A percentile compares a stretch with the other conserved stretches of the same genome.
Evolutionary conservation across 2,113 vertebrate species (phyloP).

Genomic region (Todiramphus saurophagus): DNA sequence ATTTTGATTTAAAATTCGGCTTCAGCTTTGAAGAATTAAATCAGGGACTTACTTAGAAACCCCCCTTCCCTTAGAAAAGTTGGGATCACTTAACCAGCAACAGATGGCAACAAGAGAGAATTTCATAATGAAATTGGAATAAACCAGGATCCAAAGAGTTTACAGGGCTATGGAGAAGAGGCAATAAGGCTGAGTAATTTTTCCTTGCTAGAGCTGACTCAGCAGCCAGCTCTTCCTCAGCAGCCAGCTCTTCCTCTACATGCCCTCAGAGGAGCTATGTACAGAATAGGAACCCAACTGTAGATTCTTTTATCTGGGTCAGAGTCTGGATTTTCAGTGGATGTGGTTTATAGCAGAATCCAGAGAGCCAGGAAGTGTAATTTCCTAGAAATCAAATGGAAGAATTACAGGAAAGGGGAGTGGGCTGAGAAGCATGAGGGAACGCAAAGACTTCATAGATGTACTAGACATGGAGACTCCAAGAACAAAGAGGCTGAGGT

Average conservation of each 20-base stretch:
- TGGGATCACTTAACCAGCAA: background rate
- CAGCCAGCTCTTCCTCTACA: background rate
- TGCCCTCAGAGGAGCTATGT: background rate
- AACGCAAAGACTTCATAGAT: background rate
- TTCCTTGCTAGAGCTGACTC: background rate
- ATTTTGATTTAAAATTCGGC: background rate
- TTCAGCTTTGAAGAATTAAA: background rate
- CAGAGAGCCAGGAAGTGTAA: constrained; percentile 2
- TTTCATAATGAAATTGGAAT: background rate
- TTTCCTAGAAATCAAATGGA: constrained; percentile 35
- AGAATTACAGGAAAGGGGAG: background rate
- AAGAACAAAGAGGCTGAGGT: constrained; percentile 17
- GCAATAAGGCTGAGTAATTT: background rate
- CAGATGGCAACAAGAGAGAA: background rate
- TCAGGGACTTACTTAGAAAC: background rate
- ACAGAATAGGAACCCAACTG: background rate
- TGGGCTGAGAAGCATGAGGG: background rate
- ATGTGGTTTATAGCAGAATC: background rate
- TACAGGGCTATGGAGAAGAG: background rate
- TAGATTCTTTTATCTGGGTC: background rate
- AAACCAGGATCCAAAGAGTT: background rate
- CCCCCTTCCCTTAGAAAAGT: background rate
- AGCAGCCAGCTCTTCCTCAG: background rate
- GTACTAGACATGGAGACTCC: background rate
- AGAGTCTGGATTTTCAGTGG: constrained; percentile 14